Base-by-base conservation (phyloP, 2,888 invertebrate species). In the Philopedon plagiatum region DNA sequence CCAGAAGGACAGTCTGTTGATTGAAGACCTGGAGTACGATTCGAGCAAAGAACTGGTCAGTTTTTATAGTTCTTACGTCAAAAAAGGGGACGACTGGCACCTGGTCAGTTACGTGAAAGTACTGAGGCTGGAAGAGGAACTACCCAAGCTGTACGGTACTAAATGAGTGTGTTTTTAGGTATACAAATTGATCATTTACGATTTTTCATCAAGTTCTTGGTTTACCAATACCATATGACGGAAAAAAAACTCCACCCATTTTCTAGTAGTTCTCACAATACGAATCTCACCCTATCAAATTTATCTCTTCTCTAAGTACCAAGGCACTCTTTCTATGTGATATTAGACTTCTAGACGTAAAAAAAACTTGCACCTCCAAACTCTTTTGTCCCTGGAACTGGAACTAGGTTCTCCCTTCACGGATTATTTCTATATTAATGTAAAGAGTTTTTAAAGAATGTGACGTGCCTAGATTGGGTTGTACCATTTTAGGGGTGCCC, bases 31-130 rank as follows among this genome's bases (percentile, higher is more conserved):
- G 37, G 93, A 94, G 82, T 89, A 90, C 73, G 94, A 94, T 83
- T 90, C 91, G 21, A 91, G 91, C 0, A 92, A 92, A 81, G 94
- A 95, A 83, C 83, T 95, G 58, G 92, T 95, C 60, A 93, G 92
- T 46, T 94, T 93, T 81, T 90, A 90, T 77, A 91, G 92, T 74
- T 91, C 91, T 7, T 93, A 91, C 83, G 84, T 87, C 19, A 80
- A 87, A 62, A 86, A 86, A 51, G 78, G 80, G 3, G 82, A 86
- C 64, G 78, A 80, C 21, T 93, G 92, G 91, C 88, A 89, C 64
- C 84, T 93, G 54, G 88, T 90, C 49, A 93, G 93, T 0, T 89
- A 89, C 79, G 90, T 93, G 39, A 89, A 91, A 80, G 89, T 93
- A 26, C 88, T 93, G 76, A 88, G 92, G 57, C 85, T 93, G 61